Evolutionary conservation across 2,888 invertebrate species (phyloP).

Genomic region (Thera britannica): DNA sequence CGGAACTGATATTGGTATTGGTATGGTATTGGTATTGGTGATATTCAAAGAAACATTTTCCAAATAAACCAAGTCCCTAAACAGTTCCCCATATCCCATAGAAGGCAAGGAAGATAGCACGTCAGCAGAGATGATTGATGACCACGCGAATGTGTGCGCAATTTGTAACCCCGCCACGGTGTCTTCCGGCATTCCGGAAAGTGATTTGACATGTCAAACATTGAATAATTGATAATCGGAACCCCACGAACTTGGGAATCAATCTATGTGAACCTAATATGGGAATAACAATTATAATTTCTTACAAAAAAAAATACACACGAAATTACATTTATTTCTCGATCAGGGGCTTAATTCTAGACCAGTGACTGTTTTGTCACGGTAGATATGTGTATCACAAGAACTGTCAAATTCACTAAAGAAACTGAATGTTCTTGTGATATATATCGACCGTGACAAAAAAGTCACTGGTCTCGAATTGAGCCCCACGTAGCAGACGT

Average conservation of each 20-base stretch:
- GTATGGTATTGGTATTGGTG: background rate
- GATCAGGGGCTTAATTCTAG: no score
- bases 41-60: background rate
- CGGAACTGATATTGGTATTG: no score
- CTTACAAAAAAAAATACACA: no score
- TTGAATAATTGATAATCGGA: slow-evolving; percentile 27
- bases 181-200: slow-evolving; percentile 32
- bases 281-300: no score
- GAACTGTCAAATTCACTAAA: no score
- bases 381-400: no score
- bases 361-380: no score
- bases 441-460: no score
- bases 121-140: slow-evolving; percentile 42
- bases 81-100: slow-evolving; percentile 29
- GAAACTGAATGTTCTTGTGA: no score
- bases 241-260: background rate
- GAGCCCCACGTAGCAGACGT: no score
- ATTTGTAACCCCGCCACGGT: slow-evolving; percentile 38
- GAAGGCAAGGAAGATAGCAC: slow-evolving; percentile 37
- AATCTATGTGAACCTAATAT: background rate
- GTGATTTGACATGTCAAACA: slow-evolving; percentile 32
- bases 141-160: slow-evolving; percentile 38
- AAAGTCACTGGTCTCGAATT: no score
- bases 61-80: slow-evolving; percentile 23
- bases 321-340: no score